Percentiles rank a stretch among this genome's conserved stretches.
Evolutionary conservation across 2,113 vertebrate genomes (phyloP).

Genomic region (Semicossyphus pulcher): DNA sequence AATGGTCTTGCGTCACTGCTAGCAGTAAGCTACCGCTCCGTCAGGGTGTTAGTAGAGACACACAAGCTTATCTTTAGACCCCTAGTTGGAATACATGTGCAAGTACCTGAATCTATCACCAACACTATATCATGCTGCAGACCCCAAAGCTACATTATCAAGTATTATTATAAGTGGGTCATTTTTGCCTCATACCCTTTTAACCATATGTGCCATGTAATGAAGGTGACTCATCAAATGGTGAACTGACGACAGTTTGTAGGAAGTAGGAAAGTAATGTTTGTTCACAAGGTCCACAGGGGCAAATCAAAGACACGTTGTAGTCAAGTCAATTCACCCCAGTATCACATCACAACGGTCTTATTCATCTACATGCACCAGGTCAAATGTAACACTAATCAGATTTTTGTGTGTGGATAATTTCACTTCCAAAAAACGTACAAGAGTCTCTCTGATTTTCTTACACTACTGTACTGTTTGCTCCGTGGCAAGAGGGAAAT

Average conservation of each 20-base stretch:
- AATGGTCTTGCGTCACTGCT: too few species aligned
- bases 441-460: slow-evolving; percentile 5
- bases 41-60: too few species aligned
- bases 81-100: too few species aligned
- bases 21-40: too few species aligned
- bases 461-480: slow-evolving; percentile 15
- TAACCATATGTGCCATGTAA: neutral
- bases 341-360: neutral
- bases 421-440: neutral
- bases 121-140: too few species aligned
- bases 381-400: neutral
- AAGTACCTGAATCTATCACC: too few species aligned
- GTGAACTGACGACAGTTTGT: neutral
- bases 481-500: neutral
- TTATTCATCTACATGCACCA: neutral
- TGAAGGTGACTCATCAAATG: neutral
- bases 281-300: neutral
- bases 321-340: neutral
- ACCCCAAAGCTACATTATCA: too few species aligned
- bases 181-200: too few species aligned
- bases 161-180: too few species aligned
- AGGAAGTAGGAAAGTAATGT: neutral
- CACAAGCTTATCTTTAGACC: too few species aligned
- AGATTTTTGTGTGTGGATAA: too few species aligned
- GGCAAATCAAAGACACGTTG: neutral